Conservation (phyloP, 2,797 vertebrate genomes). For the Pipistrellus kuhlii region DNA sequence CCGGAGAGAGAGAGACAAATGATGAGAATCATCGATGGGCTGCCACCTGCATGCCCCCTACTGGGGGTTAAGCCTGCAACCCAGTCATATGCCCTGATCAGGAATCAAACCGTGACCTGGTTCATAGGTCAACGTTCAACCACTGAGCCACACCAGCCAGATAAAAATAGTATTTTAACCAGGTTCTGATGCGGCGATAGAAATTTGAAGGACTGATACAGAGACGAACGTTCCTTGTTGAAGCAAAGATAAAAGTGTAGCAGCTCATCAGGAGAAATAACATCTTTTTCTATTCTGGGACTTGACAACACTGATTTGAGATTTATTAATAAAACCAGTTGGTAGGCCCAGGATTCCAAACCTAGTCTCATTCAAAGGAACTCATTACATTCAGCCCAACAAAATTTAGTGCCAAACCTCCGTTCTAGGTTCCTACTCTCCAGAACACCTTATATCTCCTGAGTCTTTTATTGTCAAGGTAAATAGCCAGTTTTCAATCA, state of each 20-base stretch:
- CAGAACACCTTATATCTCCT: not conserved
- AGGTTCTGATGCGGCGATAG: not conserved
- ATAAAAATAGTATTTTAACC: not conserved
- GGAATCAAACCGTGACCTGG: no score
- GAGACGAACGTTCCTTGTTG: not conserved
- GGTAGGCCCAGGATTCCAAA: not conserved
- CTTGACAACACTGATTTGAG: not conserved
- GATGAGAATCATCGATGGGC: no score
- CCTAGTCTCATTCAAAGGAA: not conserved
- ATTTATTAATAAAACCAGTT: not conserved
- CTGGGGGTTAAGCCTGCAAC: no score
- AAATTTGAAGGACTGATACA: not conserved
- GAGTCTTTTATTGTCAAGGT: not conserved
- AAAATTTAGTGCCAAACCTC: not conserved
- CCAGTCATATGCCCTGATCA: no score
- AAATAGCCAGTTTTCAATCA: not conserved
- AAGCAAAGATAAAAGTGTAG: not conserved
- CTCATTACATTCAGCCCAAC: not conserved
- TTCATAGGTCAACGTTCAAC: no score
- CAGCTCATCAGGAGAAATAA: not conserved
- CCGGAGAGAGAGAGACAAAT: no score
- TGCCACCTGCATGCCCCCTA: no score
- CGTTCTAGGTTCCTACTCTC: not conserved
- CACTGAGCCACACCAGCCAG: no score
- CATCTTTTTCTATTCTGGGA: slow-evolving; percentile 27